Evolutionary conservation across 2,797 vertebrate species (phyloP), one percentile per base, ranked within the genome.

Genomic region (Petrocephalus sullivani): DNA sequence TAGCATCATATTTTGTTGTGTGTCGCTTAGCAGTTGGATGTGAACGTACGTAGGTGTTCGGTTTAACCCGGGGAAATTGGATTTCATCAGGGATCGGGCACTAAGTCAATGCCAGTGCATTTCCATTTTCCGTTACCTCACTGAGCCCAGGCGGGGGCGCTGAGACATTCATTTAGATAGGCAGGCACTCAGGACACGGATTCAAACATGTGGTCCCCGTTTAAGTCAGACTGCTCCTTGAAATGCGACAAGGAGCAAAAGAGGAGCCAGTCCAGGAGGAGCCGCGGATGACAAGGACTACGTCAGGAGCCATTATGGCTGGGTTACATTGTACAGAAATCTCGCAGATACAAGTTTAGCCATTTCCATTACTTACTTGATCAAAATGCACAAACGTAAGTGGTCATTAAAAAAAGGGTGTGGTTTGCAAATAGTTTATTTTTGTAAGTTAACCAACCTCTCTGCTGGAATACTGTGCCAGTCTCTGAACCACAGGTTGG

Each of bases 1-100:
- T 71, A 87, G 33, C 57, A 75, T 71, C 41, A 75, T 53, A 53
- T 87, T 87, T 41, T 87, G 86, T 71, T 87, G 86, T 54, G 21
- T 87, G 86, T 87, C 23, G 61, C 86, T 54, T 87, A 71, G 86
- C 86, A 87, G 64, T 61, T 87, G 58, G 61, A 75, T 14, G 64
- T 87, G 46, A 75, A 53, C 46, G 1, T 14, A 5, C 14, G 37
- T 75, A 56, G 46, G 64, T 61, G 7, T 87, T 71, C 23, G 19
- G 16, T 75, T 87, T 87, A 4, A 19, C 9, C 46, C 0, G 6
- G 46, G 51, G 46, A 87, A 87, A 86, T 21, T 61, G 56, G 4
- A 51, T 49, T 83, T 53, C 3, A 83, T 64, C 4, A 23, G 81
- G 81, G 28, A n/a, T 41, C 46, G 16, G 37, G 33, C 60, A 37